Evolutionary conservation across 2,113 vertebrate species (phyloP).

Genomic region (Dendropsophus ebraccatus): DNA sequence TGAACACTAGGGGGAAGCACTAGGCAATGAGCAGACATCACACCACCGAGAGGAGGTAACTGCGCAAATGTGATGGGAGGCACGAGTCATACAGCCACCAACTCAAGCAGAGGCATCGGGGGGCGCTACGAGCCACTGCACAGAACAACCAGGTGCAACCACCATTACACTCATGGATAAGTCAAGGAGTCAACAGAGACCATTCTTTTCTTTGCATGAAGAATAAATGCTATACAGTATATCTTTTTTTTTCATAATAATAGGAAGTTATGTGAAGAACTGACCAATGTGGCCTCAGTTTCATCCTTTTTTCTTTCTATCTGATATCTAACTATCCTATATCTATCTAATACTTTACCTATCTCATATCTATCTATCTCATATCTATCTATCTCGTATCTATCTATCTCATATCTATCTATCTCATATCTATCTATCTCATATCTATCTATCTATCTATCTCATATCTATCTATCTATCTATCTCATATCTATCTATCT

Average conservation of each 20-base stretch:
- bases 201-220: too few species aligned
- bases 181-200: conserved; percentile 25
- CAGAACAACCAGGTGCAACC: too few species aligned
- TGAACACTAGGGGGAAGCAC: background rate
- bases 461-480: too few species aligned
- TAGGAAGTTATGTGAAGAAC: background rate
- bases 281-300: too few species aligned
- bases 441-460: background rate
- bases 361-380: background rate
- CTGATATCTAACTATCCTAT: too few species aligned
- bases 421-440: too few species aligned
- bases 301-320: too few species aligned
- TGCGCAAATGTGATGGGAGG: background rate
- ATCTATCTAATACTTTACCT: too few species aligned
- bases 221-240: background rate
- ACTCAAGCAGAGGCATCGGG: background rate
- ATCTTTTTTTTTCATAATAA: background rate
- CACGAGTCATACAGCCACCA: background rate
- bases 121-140: background rate
- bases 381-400: background rate
- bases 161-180: conserved; percentile 31
- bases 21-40: background rate
- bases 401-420: background rate
- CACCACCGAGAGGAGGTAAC: background rate
- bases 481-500: too few species aligned